These are phyloP conservation scores for Acanthopagrus latus DNA, from an alignment of 2,797 vertebrate genomes.

Conservation along the genomic window DNA sequence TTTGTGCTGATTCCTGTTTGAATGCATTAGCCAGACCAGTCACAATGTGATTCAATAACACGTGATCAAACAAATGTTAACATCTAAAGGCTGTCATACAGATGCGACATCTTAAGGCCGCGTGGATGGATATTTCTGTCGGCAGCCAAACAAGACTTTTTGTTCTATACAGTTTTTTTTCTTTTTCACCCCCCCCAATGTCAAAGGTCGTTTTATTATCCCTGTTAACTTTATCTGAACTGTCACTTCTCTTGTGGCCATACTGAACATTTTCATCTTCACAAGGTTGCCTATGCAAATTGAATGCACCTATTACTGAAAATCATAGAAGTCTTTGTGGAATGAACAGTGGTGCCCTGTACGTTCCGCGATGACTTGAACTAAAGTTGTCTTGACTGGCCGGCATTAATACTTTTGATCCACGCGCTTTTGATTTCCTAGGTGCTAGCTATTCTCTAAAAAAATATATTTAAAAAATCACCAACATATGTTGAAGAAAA, in stretches of 20 bases:
- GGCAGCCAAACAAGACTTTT: conserved; percentile 16
- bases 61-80: conserved; percentile 54
- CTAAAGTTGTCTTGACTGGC: background rate
- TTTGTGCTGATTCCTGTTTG: conserved; percentile 40
- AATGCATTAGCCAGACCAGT: conserved; percentile 43
- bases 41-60: conserved; percentile 52
- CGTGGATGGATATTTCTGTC: conserved; percentile 28
- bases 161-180: conserved; percentile 10
- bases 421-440: background rate
- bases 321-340: background rate
- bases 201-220: conserved; percentile 16
- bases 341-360: background rate
- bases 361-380: background rate
- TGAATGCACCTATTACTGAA: background rate
- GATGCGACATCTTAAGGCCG: conserved; percentile 41
- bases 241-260: conserved; percentile 15
- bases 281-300: background rate
- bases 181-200: background rate
- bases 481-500: conserved; percentile 2
- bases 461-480: background rate
- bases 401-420: no score
- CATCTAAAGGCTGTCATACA: conserved; percentile 49
- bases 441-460: conserved; percentile 4
- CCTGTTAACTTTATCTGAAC: conserved; percentile 16
- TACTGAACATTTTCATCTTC: background rate